phyloP scores from a whole-genome alignment of 2,888 invertebrate species.

The Parnassius glacialis region DNA sequence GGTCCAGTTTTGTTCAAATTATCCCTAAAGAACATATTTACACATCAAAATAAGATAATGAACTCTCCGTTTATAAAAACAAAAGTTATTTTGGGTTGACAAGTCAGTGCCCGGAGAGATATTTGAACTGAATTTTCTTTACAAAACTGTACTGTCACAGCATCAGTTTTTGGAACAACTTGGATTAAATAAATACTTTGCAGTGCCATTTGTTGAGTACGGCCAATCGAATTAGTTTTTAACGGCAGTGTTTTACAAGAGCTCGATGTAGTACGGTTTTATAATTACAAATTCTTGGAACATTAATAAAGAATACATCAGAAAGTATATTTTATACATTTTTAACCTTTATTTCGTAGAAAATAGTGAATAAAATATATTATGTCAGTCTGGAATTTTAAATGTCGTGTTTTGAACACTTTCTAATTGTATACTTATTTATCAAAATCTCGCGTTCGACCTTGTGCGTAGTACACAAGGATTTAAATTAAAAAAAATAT shows the following conservation, averaged over 20 bases:
- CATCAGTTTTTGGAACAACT: slow-evolving; percentile 67
- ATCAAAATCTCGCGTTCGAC: too few relatives aligned
- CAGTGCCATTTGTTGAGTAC: slow-evolving; percentile 55
- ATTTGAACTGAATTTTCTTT: slow-evolving; percentile 62
- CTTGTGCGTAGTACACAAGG: too few relatives aligned
- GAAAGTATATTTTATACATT: not conserved
- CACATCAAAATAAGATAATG: slow-evolving; percentile 54
- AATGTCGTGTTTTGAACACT: too few relatives aligned
- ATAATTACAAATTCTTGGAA: slow-evolving; percentile 19
- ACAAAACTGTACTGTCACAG: slow-evolving; percentile 60
- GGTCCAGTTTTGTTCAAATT: slow-evolving; percentile 32
- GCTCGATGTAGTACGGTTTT: slow-evolving; percentile 1
- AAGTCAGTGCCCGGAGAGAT: slow-evolving; percentile 38
- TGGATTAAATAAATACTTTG: slow-evolving; percentile 69
- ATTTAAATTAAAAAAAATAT: too few relatives aligned
- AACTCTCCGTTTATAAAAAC: slow-evolving; percentile 44
- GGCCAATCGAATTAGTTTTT: slow-evolving; percentile 49
- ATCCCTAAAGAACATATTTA: slow-evolving; percentile 39
- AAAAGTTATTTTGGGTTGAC: slow-evolving; percentile 54
- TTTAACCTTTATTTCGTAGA: too few relatives aligned
- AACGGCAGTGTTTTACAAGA: slow-evolving; percentile 19
- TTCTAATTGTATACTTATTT: too few relatives aligned
- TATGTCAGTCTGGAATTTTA: too few relatives aligned
- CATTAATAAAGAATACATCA: not conserved
- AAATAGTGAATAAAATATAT: too few relatives aligned